Evolutionary conservation across 1,140 invertebrate genomes (phyloP), one percentile per base, ranked within the genome.

Genomic region (Laupala kohalensis): DNA sequence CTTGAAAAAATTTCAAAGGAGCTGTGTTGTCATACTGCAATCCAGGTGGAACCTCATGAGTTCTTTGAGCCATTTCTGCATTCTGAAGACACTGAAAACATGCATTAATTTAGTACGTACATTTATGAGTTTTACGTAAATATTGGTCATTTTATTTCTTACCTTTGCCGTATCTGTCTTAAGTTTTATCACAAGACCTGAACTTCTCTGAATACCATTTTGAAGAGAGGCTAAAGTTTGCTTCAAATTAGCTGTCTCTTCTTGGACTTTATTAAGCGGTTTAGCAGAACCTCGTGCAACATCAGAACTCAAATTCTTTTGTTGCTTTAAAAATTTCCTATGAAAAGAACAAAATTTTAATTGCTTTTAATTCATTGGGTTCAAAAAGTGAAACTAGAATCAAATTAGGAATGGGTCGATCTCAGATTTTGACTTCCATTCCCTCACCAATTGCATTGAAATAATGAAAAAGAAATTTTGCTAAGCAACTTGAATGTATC

Each of bases 321-420:
- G 91, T 69, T 89, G 87, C 82, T 94, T 93, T 0, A 94, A 89
- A 81, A 90, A 89, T 70, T 88, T 87, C 76, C 94, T 95, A 74
- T 5, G 29, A 71, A 0, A 68, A 37, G n/a, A 63, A 15, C 69
- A 71, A 64, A 26, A 63, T n/a, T n/a, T n/a, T n/a, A n/a, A n/a
- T n/a, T n/a, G n/a, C n/a, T n/a, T n/a, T n/a, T n/a, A n/a, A n/a
- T n/a, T n/a, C n/a, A n/a, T n/a, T n/a, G n/a, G n/a, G n/a, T n/a
- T n/a, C n/a, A n/a, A n/a, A n/a, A n/a, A n/a, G n/a, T n/a, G n/a
- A n/a, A n/a, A n/a, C n/a, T n/a, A n/a, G n/a, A n/a, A n/a, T n/a
- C n/a, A n/a, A n/a, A n/a, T n/a, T n/a, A n/a, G n/a, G n/a, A n/a
- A n/a, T n/a, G n/a, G n/a, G n/a, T n/a, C n/a, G n/a, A n/a, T n/a